These are phyloP conservation scores for Psittacula echo DNA, from an alignment of 2,797 vertebrate genomes.

Conservation along the genomic window DNA sequence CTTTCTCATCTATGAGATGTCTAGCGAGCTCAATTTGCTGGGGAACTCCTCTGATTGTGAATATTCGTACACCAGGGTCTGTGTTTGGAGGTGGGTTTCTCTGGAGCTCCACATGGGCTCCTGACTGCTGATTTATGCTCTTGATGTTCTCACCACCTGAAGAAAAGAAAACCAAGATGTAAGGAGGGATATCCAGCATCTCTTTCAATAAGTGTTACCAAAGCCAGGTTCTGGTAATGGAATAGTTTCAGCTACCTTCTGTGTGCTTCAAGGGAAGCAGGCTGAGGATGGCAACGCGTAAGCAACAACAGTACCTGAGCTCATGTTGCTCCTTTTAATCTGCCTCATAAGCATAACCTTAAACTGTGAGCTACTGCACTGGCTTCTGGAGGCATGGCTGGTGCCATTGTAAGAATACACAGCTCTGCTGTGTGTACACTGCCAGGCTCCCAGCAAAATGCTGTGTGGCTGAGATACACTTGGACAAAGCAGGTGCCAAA, in stretches of 20 bases:
- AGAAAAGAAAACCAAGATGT: background rate
- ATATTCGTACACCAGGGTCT: constrained; percentile 92
- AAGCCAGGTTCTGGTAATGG: background rate
- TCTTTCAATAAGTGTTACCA: background rate
- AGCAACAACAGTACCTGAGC: background rate
- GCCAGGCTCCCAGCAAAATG: background rate
- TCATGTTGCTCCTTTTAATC: background rate
- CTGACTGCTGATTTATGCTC: constrained; percentile 98
- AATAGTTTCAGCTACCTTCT: background rate
- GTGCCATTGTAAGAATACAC: background rate
- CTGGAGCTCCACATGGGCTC: constrained; percentile 96
- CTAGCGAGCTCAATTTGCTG: constrained; percentile 96
- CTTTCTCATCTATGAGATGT: constrained; percentile 98
- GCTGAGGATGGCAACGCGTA: background rate
- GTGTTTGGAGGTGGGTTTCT: constrained; percentile 96
- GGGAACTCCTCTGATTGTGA: constrained; percentile 93
- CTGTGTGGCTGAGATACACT: background rate
- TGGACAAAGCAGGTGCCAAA: background rate
- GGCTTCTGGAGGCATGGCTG: fast-evolving
- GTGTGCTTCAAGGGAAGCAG: background rate
- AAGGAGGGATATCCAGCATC: background rate
- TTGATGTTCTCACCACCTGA: constrained; percentile 98
- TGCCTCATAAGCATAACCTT: background rate
- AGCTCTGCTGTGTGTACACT: fast-evolving
- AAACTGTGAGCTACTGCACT: background rate